Percentiles rank a stretch among this genome's conserved stretches.
These are phyloP conservation scores for Camponotus vicinus DNA, from an alignment of 1,140 invertebrate genomes.

Conservation along the genomic window DNA sequence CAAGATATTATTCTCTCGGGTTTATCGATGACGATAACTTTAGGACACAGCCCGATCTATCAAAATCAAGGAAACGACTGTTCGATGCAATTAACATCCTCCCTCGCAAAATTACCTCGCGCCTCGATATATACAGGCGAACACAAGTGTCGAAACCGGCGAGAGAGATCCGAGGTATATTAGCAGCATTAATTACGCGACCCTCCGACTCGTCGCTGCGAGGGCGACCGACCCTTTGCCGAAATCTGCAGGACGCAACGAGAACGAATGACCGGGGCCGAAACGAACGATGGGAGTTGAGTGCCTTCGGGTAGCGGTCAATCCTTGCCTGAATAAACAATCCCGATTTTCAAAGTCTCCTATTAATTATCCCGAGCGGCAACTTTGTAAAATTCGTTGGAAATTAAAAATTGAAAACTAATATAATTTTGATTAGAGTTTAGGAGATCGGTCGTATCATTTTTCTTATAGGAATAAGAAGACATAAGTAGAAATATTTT, in stretches of 20 bases:
- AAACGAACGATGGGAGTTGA: conserved; percentile 64
- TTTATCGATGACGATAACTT: conserved; percentile 44
- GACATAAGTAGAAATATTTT: neutral
- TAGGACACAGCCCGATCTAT: conserved; percentile 54
- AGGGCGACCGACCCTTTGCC: conserved; percentile 49
- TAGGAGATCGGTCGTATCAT: neutral
- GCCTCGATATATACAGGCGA: conserved; percentile 31
- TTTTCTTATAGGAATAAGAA: neutral
- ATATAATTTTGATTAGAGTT: neutral
- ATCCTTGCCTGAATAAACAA: conserved; percentile 76
- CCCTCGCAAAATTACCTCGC: conserved; percentile 64
- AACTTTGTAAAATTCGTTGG: neutral
- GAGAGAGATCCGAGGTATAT: conserved; percentile 70
- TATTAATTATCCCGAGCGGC: conserved; percentile 75
- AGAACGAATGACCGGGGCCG: conserved; percentile 59
- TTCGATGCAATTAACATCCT: conserved; percentile 70
- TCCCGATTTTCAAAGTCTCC: conserved; percentile 64
- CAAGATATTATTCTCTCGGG: conserved; percentile 45
- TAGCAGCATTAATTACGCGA: conserved; percentile 77
- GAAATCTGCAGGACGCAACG: conserved; percentile 64
- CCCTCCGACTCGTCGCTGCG: conserved; percentile 63
- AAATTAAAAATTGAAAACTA: neutral
- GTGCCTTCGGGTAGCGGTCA: conserved; percentile 73
- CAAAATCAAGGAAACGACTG: conserved; percentile 71
- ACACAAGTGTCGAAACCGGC: conserved; percentile 69